Conservation (phyloP, 1,140 invertebrate genomes). For the Magallana ariakensis region DNA sequence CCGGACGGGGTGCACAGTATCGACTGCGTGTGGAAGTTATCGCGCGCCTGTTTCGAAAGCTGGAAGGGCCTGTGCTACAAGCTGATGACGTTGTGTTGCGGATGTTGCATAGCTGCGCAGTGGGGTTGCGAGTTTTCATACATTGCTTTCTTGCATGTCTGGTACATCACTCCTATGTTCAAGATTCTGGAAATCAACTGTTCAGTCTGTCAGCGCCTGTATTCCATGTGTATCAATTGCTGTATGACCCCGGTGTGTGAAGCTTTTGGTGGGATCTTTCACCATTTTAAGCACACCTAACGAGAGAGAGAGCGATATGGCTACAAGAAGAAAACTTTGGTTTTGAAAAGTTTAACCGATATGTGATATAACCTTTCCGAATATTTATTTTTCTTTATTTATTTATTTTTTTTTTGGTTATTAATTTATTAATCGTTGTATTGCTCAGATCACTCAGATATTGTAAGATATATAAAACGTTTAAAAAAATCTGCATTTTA, state of each 20-base stretch:
- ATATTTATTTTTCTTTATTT: too few species aligned
- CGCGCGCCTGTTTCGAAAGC: conserved; percentile 85
- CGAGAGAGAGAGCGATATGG: background rate
- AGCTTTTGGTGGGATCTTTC: conserved; percentile 39
- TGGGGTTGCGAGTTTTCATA: conserved; percentile 87
- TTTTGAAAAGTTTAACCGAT: too few species aligned
- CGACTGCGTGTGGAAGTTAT: conserved; percentile 87
- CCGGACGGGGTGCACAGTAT: conserved; percentile 86
- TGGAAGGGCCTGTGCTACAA: conserved; percentile 87
- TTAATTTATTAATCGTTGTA: too few species aligned
- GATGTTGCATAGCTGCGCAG: conserved; percentile 84
- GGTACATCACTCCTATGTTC: conserved; percentile 76
- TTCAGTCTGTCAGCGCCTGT: conserved; percentile 82
- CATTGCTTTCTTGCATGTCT: conserved; percentile 83
- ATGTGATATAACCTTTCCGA: too few species aligned
- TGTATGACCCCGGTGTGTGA: conserved; percentile 51
- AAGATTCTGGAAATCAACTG: conserved; percentile 81
- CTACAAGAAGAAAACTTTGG: background rate
- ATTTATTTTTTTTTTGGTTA: too few species aligned
- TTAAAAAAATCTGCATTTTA: too few species aligned
- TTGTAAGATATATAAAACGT: too few species aligned
- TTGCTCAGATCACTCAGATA: too few species aligned
- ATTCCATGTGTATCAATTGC: conserved; percentile 83
- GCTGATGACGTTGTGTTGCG: conserved; percentile 84
- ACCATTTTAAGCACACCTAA: conserved; percentile 30